phyloP scores from a whole-genome alignment of 2,113 vertebrate species.

The Laticauda colubrina region DNA sequence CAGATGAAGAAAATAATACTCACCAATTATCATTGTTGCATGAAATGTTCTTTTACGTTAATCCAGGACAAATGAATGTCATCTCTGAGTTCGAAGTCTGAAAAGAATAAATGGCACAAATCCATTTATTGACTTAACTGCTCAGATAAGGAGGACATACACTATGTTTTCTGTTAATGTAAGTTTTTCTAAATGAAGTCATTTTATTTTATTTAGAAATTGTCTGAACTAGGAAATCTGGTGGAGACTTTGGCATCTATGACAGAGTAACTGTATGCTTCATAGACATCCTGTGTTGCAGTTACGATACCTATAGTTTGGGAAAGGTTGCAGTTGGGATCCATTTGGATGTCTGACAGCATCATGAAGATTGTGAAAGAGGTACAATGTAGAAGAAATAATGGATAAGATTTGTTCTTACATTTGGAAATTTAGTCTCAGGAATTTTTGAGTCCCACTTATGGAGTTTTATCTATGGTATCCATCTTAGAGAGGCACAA shows the following conservation, averaged over 20 bases:
- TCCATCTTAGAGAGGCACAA: not conserved
- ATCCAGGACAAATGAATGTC: not conserved
- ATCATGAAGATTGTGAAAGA: not conserved
- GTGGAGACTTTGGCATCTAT: conserved; percentile 12
- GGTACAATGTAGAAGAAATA: not conserved
- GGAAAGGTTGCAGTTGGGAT: not conserved
- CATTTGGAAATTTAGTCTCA: not conserved
- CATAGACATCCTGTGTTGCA: not conserved
- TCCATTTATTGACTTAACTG: not conserved
- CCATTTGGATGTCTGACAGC: not conserved
- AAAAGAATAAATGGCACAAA: conserved; percentile 12
- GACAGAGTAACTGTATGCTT: not conserved
- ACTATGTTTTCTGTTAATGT: not conserved
- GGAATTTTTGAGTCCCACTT: not conserved
- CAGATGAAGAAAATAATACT: not conserved
- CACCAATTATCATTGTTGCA: not conserved
- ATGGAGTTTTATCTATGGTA: not conserved
- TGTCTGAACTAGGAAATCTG: not conserved
- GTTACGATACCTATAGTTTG: not conserved
- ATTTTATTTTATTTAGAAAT: not conserved
- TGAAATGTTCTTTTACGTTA: not conserved
- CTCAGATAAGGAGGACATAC: conserved; percentile 3
- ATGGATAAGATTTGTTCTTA: not conserved
- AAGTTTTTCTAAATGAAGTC: conserved; percentile 13
- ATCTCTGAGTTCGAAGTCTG: not conserved